These are phyloP conservation scores for Paracanthobrama guichenoti DNA, from an alignment of 2,113 vertebrate genomes.

Conservation along the genomic window DNA sequence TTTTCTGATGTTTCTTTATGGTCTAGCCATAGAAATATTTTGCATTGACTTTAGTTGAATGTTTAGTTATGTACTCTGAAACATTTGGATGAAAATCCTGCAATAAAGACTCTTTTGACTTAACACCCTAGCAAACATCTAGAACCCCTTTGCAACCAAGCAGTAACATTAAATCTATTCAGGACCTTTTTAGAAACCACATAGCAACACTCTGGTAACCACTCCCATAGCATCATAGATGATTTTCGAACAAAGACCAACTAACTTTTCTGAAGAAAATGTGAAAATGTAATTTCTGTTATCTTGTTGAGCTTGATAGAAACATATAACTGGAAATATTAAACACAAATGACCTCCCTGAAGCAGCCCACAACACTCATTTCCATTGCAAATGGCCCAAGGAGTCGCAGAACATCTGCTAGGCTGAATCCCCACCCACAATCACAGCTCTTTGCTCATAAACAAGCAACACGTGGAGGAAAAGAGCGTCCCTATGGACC, in stretches of 20 bases:
- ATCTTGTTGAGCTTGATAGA: conserved; percentile 4
- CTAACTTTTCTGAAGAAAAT: neutral
- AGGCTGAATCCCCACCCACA: conserved; percentile 46
- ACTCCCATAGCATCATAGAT: neutral
- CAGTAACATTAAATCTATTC: neutral
- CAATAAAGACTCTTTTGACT: too few relatives aligned
- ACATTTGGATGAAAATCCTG: too few relatives aligned
- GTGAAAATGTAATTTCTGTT: neutral
- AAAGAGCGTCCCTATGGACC: conserved; percentile 46
- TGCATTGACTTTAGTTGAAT: too few relatives aligned
- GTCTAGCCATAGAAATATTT: too few relatives aligned
- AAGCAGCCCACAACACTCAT: conserved; percentile 58
- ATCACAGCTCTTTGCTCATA: conserved; percentile 30
- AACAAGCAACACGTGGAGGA: conserved; percentile 33
- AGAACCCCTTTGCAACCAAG: too few relatives aligned
- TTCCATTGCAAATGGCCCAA: conserved; percentile 62
- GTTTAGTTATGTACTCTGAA: too few relatives aligned
- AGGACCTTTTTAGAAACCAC: neutral
- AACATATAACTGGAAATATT: conserved; percentile 39
- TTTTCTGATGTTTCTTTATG: too few relatives aligned
- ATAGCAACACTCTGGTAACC: neutral
- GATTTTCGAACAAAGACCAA: neutral
- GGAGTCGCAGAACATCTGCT: conserved; percentile 60
- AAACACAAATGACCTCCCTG: conserved; percentile 48
- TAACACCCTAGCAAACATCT: too few relatives aligned